phyloP scores from a whole-genome alignment of 2,797 vertebrate species.

The Chelmon rostratus region DNA sequence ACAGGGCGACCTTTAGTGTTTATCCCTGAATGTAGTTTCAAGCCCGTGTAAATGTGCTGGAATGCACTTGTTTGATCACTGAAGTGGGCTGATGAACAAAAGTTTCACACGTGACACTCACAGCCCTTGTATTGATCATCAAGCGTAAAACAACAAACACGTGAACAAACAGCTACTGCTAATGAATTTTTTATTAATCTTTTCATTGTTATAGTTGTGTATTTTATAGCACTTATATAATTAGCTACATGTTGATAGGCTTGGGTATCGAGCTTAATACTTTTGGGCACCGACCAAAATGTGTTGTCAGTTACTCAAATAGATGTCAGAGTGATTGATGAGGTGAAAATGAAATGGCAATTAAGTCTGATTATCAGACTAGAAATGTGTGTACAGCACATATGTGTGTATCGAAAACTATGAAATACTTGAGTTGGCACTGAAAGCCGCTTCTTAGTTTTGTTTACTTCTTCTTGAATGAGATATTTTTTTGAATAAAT shows the following conservation, averaged over 20 bases:
- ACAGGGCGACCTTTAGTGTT: conserved; percentile 31
- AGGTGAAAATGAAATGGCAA: not conserved
- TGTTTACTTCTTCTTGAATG: too few relatives aligned
- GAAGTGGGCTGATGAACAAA: conserved; percentile 12
- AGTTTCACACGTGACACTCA: not conserved
- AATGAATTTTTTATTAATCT: conserved; percentile 1
- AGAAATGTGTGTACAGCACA: not conserved
- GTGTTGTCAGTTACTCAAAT: not conserved
- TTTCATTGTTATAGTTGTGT: not conserved
- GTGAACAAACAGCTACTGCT: conserved; percentile 1
- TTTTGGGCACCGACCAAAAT: not conserved
- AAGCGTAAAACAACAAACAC: not conserved
- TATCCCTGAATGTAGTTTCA: conserved; percentile 43
- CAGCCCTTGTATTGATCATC: not conserved
- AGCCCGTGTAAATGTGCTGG: conserved; percentile 35
- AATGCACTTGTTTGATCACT: conserved; percentile 42
- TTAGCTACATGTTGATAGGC: not conserved
- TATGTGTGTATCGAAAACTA: not conserved
- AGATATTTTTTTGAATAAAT: not conserved
- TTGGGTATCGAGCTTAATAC: not conserved
- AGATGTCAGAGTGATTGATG: not conserved
- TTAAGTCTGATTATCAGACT: not conserved
- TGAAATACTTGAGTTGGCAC: not conserved
- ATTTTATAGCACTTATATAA: conserved; percentile 1
- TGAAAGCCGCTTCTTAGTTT: not conserved